A percentile compares a stretch with the other conserved stretches of the same genome.
phyloP scores from a whole-genome alignment of 2,113 vertebrate genomes.

The Chloebia gouldiae region DNA sequence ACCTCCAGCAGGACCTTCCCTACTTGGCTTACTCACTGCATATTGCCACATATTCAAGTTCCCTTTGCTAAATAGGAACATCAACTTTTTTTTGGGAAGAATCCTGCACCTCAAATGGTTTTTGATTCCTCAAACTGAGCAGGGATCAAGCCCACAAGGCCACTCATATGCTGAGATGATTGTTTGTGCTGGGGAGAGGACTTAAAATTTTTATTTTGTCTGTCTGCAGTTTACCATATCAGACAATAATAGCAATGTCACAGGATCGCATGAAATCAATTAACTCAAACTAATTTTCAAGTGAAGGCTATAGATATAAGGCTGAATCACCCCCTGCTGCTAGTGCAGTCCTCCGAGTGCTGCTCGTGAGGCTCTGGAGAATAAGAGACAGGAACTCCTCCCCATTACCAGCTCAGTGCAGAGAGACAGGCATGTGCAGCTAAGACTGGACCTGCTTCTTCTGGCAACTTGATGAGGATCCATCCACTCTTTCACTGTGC shows the following conservation, averaged over 20 bases:
- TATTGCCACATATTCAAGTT: not conserved
- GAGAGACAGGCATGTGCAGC: not conserved
- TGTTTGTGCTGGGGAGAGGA: not conserved
- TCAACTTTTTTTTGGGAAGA: not conserved
- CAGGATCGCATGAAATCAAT: not conserved
- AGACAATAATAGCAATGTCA: not conserved
- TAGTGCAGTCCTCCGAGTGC: not conserved
- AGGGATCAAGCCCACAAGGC: not conserved
- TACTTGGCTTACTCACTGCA: not conserved
- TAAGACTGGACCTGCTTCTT: not conserved
- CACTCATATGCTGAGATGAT: not conserved
- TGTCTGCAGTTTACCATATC: not conserved
- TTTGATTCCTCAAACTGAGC: not conserved
- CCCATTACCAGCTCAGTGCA: not conserved
- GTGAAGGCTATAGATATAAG: not conserved
- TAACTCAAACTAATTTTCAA: not conserved
- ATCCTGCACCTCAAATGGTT: not conserved
- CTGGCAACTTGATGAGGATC: not conserved
- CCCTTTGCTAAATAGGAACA: not conserved
- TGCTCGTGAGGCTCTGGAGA: not conserved
- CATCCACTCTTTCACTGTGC: not conserved
- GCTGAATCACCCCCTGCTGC: not conserved
- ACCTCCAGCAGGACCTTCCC: not conserved
- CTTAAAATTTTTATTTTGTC: not conserved
- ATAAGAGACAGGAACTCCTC: accelerated